Percentiles rank a stretch among this genome's conserved stretches.
Conservation (phyloP, 2,113 vertebrate species). For the Antechinus stuartii region DNA sequence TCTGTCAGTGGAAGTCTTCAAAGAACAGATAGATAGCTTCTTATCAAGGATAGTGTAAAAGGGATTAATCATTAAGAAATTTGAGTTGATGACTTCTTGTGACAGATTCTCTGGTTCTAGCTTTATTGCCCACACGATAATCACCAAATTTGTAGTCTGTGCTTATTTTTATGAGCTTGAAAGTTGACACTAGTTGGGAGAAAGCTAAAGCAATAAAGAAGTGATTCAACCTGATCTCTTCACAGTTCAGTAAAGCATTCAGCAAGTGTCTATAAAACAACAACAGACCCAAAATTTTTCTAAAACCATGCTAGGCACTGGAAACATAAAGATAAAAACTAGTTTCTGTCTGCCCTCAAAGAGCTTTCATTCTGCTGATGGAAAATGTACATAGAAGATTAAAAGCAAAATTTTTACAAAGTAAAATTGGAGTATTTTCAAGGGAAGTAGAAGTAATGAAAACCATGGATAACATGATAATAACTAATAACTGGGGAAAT, state of each 20-base stretch:
- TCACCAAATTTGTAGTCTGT: background rate
- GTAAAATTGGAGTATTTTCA: background rate
- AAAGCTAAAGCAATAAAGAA: constrained; percentile 1
- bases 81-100: background rate
- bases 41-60: background rate
- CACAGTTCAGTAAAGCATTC: background rate
- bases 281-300: background rate
- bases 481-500: background rate
- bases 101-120: background rate
- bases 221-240: background rate
- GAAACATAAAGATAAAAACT: background rate
- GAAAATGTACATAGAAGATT: background rate
- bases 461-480: background rate
- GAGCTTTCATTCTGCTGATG: background rate
- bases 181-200: background rate
- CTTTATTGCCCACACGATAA: background rate
- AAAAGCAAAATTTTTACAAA: background rate
- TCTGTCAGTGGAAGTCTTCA: background rate
- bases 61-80: background rate
- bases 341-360: background rate
- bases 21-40: background rate
- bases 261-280: background rate
- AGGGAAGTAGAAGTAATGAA: background rate
- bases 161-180: background rate
- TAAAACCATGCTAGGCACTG: background rate